These are phyloP conservation scores for Pinctada fucata DNA, from an alignment of 2,888 invertebrate genomes.

Conservation along the genomic window DNA sequence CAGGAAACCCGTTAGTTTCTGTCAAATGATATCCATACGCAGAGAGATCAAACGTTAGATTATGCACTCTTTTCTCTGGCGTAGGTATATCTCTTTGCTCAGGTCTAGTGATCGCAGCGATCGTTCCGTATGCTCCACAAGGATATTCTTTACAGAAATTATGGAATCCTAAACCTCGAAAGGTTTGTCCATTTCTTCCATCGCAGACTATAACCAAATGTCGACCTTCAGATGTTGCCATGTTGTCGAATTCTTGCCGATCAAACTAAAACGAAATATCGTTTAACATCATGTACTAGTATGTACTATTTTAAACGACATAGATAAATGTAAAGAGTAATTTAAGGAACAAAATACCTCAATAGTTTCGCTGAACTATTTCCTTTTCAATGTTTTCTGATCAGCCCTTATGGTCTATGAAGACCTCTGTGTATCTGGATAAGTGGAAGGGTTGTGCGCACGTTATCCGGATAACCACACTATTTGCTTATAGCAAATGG, in stretches of 20 bases:
- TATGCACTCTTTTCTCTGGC: constrained; percentile 63
- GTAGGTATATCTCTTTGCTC: constrained; percentile 61
- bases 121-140: constrained; percentile 70
- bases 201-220: constrained; percentile 71
- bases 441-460: too few relatives aligned
- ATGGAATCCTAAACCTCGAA: constrained; percentile 67
- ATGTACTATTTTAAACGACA: background rate
- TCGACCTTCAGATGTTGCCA: constrained; percentile 59
- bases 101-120: constrained; percentile 66
- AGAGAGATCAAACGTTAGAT: constrained; percentile 69
- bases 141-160: constrained; percentile 69
- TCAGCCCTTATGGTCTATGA: too few relatives aligned
- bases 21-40: constrained; percentile 59
- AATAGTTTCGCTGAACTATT: too few relatives aligned
- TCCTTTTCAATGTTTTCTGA: too few relatives aligned
- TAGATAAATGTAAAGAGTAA: too few relatives aligned
- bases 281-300: background rate
- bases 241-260: constrained; percentile 57
- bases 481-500: too few relatives aligned
- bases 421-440: too few relatives aligned
- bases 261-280: constrained; percentile 63
- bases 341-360: too few relatives aligned
- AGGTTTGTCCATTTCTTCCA: constrained; percentile 66
- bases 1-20: constrained; percentile 54
- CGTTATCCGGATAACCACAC: too few relatives aligned